Evolutionary conservation across 37 sponge, comb jelly and placozoan species (phyloP).

Genomic region (Amphimedon queenslandica): DNA sequence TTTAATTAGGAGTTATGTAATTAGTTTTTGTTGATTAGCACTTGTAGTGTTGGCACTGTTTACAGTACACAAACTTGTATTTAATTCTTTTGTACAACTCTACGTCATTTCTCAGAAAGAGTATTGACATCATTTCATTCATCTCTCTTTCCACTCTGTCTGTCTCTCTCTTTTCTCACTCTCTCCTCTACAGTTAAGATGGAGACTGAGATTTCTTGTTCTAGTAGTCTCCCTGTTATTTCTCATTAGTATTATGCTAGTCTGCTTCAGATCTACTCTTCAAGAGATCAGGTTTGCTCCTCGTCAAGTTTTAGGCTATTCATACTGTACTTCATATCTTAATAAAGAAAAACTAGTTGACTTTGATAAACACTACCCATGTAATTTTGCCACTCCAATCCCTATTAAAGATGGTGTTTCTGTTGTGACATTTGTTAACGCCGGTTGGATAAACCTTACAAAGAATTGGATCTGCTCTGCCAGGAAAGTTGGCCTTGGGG

Average conservation of each 20-base stretch:
- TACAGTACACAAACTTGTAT: no score
- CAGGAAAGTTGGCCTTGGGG: constrained; percentile 30
- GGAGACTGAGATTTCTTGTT: no score
- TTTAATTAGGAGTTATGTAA: no score
- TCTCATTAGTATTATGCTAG: not conserved
- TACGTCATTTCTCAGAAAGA: no score
- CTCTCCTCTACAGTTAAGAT: no score
- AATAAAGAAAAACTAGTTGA: not conserved
- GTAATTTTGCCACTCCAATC: constrained; percentile 10
- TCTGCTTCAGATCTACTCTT: not conserved
- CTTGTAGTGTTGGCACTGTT: no score
- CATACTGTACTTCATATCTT: constrained; percentile 4
- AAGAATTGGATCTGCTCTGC: constrained; percentile 47
- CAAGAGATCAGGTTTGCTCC: not conserved
- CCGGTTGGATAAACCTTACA: constrained; percentile 25
- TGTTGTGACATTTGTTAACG: constrained; percentile 40
- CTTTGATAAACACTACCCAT: constrained; percentile 5
- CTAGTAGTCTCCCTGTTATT: no score
- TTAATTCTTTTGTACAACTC: no score
- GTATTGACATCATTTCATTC: no score
- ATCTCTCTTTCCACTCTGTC: no score
- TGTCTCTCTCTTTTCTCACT: no score
- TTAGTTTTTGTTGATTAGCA: no score
- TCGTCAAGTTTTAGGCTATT: constrained; percentile 15
- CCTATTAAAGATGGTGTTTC: constrained; percentile 9